phyloP scores from a whole-genome alignment of 2,113 vertebrate species.

The Callopanchax toddi region DNA sequence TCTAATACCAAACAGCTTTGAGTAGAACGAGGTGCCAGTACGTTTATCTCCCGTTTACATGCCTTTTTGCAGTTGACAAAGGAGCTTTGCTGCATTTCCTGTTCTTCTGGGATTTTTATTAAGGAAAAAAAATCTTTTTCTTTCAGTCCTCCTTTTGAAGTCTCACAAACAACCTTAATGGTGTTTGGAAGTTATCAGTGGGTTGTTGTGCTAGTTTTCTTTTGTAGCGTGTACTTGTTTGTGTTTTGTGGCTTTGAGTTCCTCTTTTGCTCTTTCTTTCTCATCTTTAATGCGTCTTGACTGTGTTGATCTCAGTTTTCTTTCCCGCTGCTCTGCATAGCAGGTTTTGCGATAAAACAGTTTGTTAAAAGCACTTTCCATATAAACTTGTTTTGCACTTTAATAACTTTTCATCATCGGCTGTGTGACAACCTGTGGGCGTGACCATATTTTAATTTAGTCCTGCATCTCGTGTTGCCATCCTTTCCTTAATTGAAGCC shows the following conservation, averaged over 20 bases:
- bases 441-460: constrained; percentile 39
- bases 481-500: constrained; percentile 44
- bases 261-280: constrained; percentile 6
- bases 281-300: constrained; percentile 16
- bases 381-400: constrained; percentile 40
- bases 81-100: not conserved
- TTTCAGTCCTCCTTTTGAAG: constrained; percentile 10
- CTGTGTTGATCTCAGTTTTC: constrained; percentile 8
- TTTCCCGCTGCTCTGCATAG: not conserved
- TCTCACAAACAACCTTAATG: not conserved
- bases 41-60: not conserved
- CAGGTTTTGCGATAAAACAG: constrained; percentile 26
- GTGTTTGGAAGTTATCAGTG: constrained; percentile 11
- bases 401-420: constrained; percentile 54
- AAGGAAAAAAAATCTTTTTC: not conserved
- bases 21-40: not conserved
- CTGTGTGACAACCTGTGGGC: constrained; percentile 53
- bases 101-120: not conserved
- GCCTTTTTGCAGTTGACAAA: not conserved
- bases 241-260: constrained; percentile 14
- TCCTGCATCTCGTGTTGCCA: constrained; percentile 37
- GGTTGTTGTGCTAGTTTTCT: constrained; percentile 18
- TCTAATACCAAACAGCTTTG: not conserved
- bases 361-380: constrained; percentile 41
- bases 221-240: constrained; percentile 8